Conservation (phyloP, 2,797 vertebrate genomes). For the Phrynocephalus forsythii region DNA sequence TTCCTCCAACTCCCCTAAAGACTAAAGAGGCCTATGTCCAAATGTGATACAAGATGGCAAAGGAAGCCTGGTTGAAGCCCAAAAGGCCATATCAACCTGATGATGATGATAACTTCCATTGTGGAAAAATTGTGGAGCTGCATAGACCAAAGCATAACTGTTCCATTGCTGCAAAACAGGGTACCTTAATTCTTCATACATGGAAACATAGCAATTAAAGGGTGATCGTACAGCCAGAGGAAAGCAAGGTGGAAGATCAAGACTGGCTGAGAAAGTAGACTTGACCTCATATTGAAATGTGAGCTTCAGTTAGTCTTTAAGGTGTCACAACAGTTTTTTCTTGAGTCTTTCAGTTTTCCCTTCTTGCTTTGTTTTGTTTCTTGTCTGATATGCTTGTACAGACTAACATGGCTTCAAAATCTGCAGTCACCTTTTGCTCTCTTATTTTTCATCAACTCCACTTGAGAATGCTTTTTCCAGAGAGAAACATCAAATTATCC, state of each 20-base stretch:
- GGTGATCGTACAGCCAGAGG: too few relatives aligned
- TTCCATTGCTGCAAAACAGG: not conserved
- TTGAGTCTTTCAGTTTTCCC: too few relatives aligned
- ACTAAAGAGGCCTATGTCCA: not conserved
- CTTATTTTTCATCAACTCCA: too few relatives aligned
- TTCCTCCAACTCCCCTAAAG: not conserved
- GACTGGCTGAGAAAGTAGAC: too few relatives aligned
- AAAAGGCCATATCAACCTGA: not conserved
- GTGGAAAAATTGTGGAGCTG: slow-evolving; percentile 44
- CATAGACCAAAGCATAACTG: not conserved
- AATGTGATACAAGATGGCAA: not conserved
- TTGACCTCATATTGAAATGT: too few relatives aligned
- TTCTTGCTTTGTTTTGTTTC: too few relatives aligned
- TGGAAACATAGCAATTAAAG: not conserved
- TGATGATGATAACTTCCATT: slow-evolving; percentile 18
- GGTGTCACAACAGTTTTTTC: too few relatives aligned
- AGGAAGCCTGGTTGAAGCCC: not conserved
- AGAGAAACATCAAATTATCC: not conserved
- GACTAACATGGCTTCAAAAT: not conserved
- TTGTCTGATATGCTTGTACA: too few relatives aligned
- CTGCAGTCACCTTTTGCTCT: not conserved
- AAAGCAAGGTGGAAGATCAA: not conserved
- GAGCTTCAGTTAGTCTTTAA: too few relatives aligned
- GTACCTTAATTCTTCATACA: not conserved
- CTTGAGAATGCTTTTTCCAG: too few relatives aligned